These are phyloP conservation scores for Rhinichthys osculus DNA, from an alignment of 2,797 vertebrate species.

Conservation along the genomic window DNA sequence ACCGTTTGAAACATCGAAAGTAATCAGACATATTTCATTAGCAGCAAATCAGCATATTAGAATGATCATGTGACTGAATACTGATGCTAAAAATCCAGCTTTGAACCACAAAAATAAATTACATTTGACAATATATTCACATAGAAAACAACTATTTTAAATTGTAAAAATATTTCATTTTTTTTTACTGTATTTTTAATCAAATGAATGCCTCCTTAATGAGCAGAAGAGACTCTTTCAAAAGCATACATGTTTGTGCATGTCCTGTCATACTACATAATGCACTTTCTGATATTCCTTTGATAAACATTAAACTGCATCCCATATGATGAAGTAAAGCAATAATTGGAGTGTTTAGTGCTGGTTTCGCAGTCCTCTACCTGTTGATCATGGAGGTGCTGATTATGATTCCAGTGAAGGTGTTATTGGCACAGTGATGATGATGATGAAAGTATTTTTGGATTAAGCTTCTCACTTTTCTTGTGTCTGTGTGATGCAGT, in stretches of 20 bases:
- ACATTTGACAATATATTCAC: too few relatives aligned
- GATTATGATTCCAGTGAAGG: conserved; percentile 12
- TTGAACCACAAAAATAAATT: background rate
- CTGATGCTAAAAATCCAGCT: background rate
- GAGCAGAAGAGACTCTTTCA: background rate
- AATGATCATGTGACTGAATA: background rate
- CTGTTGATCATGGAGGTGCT: conserved; percentile 28
- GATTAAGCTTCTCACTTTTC: conserved; percentile 2
- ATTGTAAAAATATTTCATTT: background rate
- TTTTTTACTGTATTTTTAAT: background rate
- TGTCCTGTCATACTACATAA: background rate
- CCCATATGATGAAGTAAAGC: too few relatives aligned
- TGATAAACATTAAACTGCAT: background rate
- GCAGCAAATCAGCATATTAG: background rate
- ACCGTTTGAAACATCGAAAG: background rate
- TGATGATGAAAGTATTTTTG: conserved; percentile 25
- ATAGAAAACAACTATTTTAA: background rate
- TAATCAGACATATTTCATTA: background rate
- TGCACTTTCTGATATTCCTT: background rate
- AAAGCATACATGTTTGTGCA: background rate
- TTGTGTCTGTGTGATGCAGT: conserved; percentile 1
- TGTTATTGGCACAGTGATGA: conserved; percentile 2
- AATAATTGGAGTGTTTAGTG: background rate
- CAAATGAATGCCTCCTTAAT: background rate
- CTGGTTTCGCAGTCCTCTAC: background rate